These are phyloP conservation scores for Clarias gariepinus DNA, from an alignment of 2,113 vertebrate species.

Conservation along the genomic window DNA sequence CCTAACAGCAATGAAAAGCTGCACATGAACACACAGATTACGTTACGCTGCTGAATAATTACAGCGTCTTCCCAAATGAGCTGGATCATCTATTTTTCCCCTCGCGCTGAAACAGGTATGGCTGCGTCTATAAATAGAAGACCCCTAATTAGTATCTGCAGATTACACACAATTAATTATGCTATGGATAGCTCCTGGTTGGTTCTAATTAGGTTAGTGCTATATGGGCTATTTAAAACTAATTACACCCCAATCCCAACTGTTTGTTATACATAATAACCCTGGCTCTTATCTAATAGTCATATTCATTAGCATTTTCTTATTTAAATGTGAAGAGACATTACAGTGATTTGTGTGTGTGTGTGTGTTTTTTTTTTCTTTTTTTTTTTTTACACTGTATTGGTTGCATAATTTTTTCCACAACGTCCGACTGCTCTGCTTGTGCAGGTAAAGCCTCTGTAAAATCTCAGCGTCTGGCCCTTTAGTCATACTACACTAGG, in stretches of 20 bases:
- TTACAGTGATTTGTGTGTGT: not conserved
- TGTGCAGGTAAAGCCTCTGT: slow-evolving; percentile 10
- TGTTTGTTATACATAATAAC: slow-evolving; percentile 7
- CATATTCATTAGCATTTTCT: slow-evolving; percentile 9
- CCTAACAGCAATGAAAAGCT: not conserved
- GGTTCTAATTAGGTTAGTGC: slow-evolving; percentile 32
- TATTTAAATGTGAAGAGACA: slow-evolving; percentile 20
- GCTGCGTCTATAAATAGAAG: slow-evolving; percentile 34
- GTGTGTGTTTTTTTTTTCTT: too few relatives aligned
- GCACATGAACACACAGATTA: not conserved
- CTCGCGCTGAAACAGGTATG: slow-evolving; percentile 20
- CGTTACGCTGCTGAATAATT: slow-evolving; percentile 20
- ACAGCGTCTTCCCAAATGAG: slow-evolving; percentile 2
- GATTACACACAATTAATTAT: slow-evolving; percentile 37
- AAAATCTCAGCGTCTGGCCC: slow-evolving; percentile 28
- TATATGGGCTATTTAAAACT: slow-evolving; percentile 12
- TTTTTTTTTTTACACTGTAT: not conserved
- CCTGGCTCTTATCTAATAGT: not conserved
- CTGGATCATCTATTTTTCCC: slow-evolving; percentile 27
- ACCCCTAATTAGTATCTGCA: slow-evolving; percentile 21
- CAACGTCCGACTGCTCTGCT: not conserved
- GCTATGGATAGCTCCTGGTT: slow-evolving; percentile 22
- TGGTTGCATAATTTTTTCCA: not conserved
- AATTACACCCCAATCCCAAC: slow-evolving; percentile 26
- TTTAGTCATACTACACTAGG: slow-evolving; percentile 72